Evolutionary conservation across 2,888 invertebrate species (phyloP).

Genomic region (Rhingia campestris): DNA sequence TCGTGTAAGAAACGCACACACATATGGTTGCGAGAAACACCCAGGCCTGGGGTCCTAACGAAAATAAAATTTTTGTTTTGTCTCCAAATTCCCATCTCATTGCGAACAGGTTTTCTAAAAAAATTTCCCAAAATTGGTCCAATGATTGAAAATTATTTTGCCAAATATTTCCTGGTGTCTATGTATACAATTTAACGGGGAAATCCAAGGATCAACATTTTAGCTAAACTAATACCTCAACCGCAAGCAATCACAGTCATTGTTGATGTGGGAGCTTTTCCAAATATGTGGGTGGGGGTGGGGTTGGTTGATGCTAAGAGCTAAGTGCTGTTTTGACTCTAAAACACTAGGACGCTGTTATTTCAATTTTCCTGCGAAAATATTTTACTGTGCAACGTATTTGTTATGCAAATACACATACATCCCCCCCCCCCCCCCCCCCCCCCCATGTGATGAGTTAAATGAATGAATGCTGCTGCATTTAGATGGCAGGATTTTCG

Average conservation of each 20-base stretch:
- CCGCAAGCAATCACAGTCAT: background rate
- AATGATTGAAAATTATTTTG: too few relatives aligned
- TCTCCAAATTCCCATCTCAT: too few relatives aligned
- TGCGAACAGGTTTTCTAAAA: too few relatives aligned
- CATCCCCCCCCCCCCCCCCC: background rate
- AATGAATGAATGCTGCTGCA: background rate
- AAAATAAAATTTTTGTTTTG: too few relatives aligned
- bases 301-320: background rate
- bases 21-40: too few relatives aligned
- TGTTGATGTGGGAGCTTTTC: background rate
- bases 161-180: too few relatives aligned
- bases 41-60: too few relatives aligned
- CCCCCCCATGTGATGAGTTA: conserved; percentile 8
- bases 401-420: conserved; percentile 51
- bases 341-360: background rate
- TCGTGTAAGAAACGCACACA: too few relatives aligned
- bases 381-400: conserved; percentile 41
- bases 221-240: background rate
- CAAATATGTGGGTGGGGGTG: background rate
- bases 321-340: background rate
- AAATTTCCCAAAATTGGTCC: too few relatives aligned
- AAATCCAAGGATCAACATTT: too few relatives aligned
- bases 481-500: conserved; percentile 22
- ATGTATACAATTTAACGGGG: too few relatives aligned
- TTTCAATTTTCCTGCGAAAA: conserved; percentile 39